Base-by-base conservation (phyloP, 2,888 invertebrate genomes). In the Baccha elongata region DNA sequence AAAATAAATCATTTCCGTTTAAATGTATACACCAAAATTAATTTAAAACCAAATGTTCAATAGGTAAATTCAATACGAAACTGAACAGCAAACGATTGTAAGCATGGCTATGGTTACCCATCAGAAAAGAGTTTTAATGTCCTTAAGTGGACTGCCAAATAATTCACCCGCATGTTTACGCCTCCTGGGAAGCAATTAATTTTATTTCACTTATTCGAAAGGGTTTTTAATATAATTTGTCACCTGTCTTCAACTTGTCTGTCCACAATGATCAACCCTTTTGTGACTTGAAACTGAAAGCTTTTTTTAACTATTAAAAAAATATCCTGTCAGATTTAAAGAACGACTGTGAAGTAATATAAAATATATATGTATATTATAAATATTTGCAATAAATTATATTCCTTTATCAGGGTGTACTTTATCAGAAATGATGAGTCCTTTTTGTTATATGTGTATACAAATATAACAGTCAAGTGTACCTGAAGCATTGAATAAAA, bases 151-250 rank as follows among this genome's bases (percentile, higher is more conserved):
- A 26, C 42, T 26, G 17, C 44, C 17, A 60, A 15, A 62, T 62
- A 13, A 17, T 7, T 15, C 26, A 37, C 23, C 26, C 52, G 37
- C n/a, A 55, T 35, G 52, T 15, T 60, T n/a, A n/a, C n/a, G n/a
- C n/a, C n/a, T n/a, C n/a, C n/a, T n/a, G n/a, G 50, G 6, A 60
- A 44, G 17, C 26, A 68, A 60, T 68, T 58, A 60, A 75, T 52
- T 60, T 60, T 6, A 71, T 71, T 52, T 62, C 10, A 44, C 17
- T 37, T 26, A 50, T 42, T 5, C 42, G 32, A 42, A 19, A 52
- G 11, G 26, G 15, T 15, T 40, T 55, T 35, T 26, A 35, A 60
- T 68, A 50, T 68, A 60, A 75, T 75, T 75, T 75, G 29, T 75
- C 60, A 68, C 52, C 35, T 68, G 55, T 65, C 65, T 21, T 6